These are phyloP conservation scores for Archocentrus centrarchus DNA, from an alignment of 2,113 vertebrate genomes.

Conservation along the genomic window DNA sequence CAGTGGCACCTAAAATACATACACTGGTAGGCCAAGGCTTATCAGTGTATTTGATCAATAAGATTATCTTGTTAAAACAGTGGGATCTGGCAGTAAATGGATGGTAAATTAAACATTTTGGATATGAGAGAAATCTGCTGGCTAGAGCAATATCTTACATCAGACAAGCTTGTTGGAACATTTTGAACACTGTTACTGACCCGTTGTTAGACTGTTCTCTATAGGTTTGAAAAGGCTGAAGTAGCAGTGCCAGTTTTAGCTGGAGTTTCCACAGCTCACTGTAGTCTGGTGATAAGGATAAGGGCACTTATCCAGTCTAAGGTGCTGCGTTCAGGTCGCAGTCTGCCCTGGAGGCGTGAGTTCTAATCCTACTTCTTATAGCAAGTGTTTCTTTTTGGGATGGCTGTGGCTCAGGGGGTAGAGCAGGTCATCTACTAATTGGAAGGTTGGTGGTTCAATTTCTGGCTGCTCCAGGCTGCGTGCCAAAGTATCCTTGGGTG, in stretches of 20 bases:
- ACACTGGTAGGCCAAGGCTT: background rate
- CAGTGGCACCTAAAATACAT: too few relatives aligned
- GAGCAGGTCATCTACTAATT: too few relatives aligned
- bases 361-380: slow-evolving; percentile 79
- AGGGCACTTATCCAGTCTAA: slow-evolving; percentile 56
- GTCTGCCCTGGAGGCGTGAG: slow-evolving; percentile 79
- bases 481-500: too few relatives aligned
- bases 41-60: too few relatives aligned
- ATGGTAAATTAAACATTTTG: background rate
- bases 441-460: too few relatives aligned
- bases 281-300: rapidly evolving
- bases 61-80: background rate
- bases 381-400: too few relatives aligned
- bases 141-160: rapidly evolving
- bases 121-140: too few relatives aligned
- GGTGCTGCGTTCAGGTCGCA: slow-evolving; percentile 81
- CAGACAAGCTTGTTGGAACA: background rate
- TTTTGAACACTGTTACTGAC: background rate
- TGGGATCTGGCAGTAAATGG: background rate
- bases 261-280: background rate
- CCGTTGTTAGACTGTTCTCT: background rate
- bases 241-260: background rate
- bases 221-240: background rate
- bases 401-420: too few relatives aligned
- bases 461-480: too few relatives aligned